These are phyloP conservation scores for Nephila pilipes DNA, from an alignment of 1,140 invertebrate genomes.

Conservation along the genomic window DNA sequence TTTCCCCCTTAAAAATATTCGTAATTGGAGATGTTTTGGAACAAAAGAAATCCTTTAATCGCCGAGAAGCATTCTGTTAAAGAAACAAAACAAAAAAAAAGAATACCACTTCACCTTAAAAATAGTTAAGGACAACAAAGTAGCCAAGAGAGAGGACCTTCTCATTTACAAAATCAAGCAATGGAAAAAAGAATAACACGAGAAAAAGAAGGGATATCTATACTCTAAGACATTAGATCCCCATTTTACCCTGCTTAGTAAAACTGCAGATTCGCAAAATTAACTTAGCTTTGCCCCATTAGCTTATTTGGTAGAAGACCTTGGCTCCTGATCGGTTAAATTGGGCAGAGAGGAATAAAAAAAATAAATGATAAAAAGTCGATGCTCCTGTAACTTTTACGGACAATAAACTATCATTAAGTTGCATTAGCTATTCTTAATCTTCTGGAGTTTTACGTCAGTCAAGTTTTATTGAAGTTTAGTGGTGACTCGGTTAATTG, in stretches of 20 bases:
- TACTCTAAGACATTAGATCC: not conserved
- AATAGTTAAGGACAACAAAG: not conserved
- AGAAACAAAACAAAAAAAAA: too few species aligned
- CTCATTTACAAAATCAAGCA: conserved; percentile 10
- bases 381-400: not conserved
- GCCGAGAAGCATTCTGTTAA: too few species aligned
- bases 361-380: conserved; percentile 2
- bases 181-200: not conserved
- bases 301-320: not conserved
- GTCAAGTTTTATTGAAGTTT: not conserved
- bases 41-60: too few species aligned
- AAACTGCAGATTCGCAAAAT: conserved; percentile 11
- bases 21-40: too few species aligned
- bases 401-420: conserved; percentile 24
- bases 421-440: conserved; percentile 22
- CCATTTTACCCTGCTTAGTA: conserved; percentile 4
- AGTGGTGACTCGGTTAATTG: not conserved
- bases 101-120: not conserved
- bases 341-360: not conserved
- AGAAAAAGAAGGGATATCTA: not conserved
- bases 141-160: not conserved
- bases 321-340: not conserved
- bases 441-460: not conserved
- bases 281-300: conserved; percentile 8
- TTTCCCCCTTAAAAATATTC: too few species aligned